These are phyloP conservation scores for Oplegnathus fasciatus DNA, from an alignment of 2,113 vertebrate genomes.

Conservation along the genomic window DNA sequence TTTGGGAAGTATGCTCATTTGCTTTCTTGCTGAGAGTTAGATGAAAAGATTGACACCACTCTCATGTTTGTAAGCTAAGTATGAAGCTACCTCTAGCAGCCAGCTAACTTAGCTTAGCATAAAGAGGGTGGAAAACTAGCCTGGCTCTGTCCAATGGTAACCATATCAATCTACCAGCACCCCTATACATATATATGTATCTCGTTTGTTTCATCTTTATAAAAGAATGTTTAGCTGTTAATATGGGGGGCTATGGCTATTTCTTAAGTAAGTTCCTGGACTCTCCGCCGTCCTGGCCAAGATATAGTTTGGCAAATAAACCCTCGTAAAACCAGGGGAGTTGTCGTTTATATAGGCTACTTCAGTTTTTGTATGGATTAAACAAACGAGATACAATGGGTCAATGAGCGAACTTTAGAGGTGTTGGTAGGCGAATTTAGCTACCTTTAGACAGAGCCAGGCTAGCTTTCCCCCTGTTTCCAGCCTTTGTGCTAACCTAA, in stretches of 20 bases:
- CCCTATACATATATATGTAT: too few species aligned
- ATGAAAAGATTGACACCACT: not conserved
- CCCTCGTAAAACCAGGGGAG: not conserved
- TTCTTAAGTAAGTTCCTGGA: too few species aligned
- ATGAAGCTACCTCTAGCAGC: not conserved
- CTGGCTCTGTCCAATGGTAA: too few species aligned
- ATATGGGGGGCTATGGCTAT: too few species aligned
- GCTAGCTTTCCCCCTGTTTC: too few species aligned
- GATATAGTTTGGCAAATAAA: too few species aligned
- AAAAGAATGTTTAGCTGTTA: not conserved
- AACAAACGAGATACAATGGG: not conserved
- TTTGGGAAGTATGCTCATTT: not conserved
- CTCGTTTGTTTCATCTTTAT: too few species aligned
- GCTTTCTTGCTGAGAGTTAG: not conserved
- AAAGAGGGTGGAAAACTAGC: not conserved
- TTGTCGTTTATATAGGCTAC: not conserved
- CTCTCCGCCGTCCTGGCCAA: not conserved
- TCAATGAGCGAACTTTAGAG: not conserved
- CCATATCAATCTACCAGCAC: too few species aligned
- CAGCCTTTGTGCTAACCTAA: slow-evolving; percentile 3
- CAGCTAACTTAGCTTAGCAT: slow-evolving; percentile 2
- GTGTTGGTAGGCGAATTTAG: too few species aligned
- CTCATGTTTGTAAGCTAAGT: not conserved
- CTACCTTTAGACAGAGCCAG: not conserved
- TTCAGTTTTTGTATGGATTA: not conserved